These are phyloP conservation scores for Heliconius cydno DNA, from an alignment of 2,888 invertebrate species.

Conservation along the genomic window DNA sequence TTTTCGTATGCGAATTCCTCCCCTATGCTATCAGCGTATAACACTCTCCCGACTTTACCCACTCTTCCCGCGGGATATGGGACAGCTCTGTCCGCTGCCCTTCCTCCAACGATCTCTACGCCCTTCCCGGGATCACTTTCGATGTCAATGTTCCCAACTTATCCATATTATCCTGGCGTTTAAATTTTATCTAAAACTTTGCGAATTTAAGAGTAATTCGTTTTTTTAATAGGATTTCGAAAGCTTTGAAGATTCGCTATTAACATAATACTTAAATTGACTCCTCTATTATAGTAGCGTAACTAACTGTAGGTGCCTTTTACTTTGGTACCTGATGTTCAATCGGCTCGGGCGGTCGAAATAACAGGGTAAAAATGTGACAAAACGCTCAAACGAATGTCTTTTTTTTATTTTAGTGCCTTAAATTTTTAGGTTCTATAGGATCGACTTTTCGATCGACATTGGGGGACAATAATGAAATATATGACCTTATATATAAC, in stretches of 20 bases:
- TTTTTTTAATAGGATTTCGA: neutral
- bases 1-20: conserved; percentile 74
- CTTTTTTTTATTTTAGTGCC: conserved; percentile 54
- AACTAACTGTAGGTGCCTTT: conserved; percentile 17
- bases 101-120: conserved; percentile 62
- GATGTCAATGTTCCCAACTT: conserved; percentile 70
- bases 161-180: conserved; percentile 68
- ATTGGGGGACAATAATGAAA: neutral
- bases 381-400: conserved; percentile 65
- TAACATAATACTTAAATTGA: neutral
- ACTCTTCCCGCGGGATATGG: conserved; percentile 68
- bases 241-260: neutral
- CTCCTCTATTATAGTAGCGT: conserved; percentile 4
- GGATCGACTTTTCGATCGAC: neutral
- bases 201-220: neutral
- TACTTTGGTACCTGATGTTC: conserved; percentile 34
- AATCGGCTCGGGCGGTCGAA: conserved; percentile 31
- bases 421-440: conserved; percentile 51
- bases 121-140: conserved; percentile 62
- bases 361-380: conserved; percentile 73
- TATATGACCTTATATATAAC: neutral
- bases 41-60: conserved; percentile 59
- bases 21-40: conserved; percentile 70
- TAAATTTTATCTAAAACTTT: conserved; percentile 46
- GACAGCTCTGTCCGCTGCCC: conserved; percentile 62